Base-by-base conservation (phyloP, 30 jellyfish, hydroid and myxozoan species). In the Turritopsis rubra region DNA sequence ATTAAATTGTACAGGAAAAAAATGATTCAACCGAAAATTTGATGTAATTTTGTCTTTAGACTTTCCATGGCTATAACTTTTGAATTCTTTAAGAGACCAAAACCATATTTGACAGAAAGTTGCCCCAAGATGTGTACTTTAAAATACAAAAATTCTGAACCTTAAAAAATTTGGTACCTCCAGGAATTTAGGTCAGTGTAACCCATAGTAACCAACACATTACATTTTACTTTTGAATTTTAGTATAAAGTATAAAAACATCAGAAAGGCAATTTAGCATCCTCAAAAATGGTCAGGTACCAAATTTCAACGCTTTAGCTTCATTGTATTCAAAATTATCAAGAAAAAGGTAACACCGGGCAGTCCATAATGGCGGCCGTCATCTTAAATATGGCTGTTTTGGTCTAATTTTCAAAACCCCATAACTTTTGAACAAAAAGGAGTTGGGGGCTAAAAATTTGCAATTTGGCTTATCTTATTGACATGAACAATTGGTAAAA, bases 251-350 rank as follows among this genome's bases (percentile, higher is more conserved):
- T 13, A 41, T 41, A 13, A 41, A 41, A 13, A 41, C 13, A 41
- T 41, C 13, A 41, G 60, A 41, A 41, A 17, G 77, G 77, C 8
- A 16, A 68, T 22, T 68, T 16, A 68, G 29, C 28, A 21, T 68
- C 7, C 29, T 26, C 77, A 68, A 26, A 68, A 68, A 68, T 26
- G 17, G 77, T 68, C 77, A 22, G 28, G 77, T 26, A 68, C 77
- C 30, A 22, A 68, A 1, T 26, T 26, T 16, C 9, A 21, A 68
- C 7, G 77, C 77, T 68, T 41, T 41, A 3, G 9, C 60, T 3
- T 13, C 60, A 3, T 13, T 41, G 60, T 5, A 41, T 3, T 13
- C 5, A 13, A 13, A 41, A 41, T 3, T 41, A 41, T 41, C 60
- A 3, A 41, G 13, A 13, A 41, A 41, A 41, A 41, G 5, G 60